Evolutionary conservation across 2,888 invertebrate genomes (phyloP).

Genomic region (Octodonta nipae): DNA sequence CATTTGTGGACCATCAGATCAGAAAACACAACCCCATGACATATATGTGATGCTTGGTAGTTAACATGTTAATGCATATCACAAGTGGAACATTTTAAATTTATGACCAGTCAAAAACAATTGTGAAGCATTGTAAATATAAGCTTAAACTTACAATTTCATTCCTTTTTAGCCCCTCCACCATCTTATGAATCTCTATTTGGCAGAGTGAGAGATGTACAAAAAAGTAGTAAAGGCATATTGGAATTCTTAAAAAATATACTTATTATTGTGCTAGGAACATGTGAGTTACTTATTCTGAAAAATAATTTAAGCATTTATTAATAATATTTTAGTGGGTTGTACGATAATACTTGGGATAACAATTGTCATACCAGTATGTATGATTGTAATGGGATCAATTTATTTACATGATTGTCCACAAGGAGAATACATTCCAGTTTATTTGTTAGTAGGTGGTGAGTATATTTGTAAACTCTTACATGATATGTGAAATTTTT

Average conservation of each 20-base stretch:
- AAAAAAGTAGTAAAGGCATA: slow-evolving; percentile 44
- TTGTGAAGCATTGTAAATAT: no score
- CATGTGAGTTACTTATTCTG: slow-evolving; percentile 38
- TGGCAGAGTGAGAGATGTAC: slow-evolving; percentile 48
- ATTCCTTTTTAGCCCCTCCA: slow-evolving; percentile 40
- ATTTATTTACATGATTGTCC: slow-evolving; percentile 52
- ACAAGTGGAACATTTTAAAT: no score
- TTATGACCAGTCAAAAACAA: no score
- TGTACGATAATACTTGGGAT: slow-evolving; percentile 50
- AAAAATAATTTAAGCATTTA: neutral
- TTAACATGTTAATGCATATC: no score
- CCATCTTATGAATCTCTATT: slow-evolving; percentile 55
- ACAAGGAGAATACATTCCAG: slow-evolving; percentile 52
- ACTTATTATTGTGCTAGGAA: slow-evolving; percentile 45
- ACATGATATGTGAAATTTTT: neutral
- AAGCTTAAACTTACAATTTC: no score
- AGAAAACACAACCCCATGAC: no score
- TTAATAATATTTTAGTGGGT: slow-evolving; percentile 38
- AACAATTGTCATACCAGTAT: slow-evolving; percentile 49
- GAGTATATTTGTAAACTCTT: slow-evolving; percentile 13
- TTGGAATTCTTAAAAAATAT: slow-evolving; percentile 49
- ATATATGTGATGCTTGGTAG: no score
- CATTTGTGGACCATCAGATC: no score
- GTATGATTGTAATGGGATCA: slow-evolving; percentile 55
- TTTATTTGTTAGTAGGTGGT: slow-evolving; percentile 54